phyloP scores from a whole-genome alignment of 2,888 invertebrate species.

The Actias luna region DNA sequence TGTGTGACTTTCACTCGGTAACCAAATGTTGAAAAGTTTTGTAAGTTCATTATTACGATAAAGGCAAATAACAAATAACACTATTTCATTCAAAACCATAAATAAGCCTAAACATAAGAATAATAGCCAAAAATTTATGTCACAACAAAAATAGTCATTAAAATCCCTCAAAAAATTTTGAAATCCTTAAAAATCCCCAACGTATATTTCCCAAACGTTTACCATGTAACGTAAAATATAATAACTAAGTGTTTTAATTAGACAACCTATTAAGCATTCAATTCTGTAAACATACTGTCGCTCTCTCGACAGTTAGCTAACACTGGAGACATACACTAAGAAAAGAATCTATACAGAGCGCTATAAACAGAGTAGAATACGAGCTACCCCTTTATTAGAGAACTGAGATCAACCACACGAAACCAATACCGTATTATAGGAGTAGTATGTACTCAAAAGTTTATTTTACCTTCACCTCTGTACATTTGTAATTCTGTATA shows the following conservation, averaged over 20 bases:
- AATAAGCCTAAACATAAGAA: too few relatives aligned
- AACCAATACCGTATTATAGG: constrained; percentile 13
- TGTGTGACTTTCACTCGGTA: too few relatives aligned
- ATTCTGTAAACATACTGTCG: neutral
- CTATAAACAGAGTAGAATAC: constrained; percentile 15
- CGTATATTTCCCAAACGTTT: neutral
- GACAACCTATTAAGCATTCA: neutral
- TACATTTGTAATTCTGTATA: neutral
- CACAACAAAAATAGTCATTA: too few relatives aligned
- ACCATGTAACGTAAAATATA: too few relatives aligned
- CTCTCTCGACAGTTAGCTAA: neutral
- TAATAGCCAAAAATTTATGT: too few relatives aligned
- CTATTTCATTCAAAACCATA: too few relatives aligned
- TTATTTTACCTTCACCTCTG: neutral
- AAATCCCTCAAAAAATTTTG: too few relatives aligned
- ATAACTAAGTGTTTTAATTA: neutral
- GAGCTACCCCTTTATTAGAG: constrained; percentile 17
- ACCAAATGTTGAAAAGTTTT: too few relatives aligned
- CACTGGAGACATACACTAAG: neutral
- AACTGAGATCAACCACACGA: constrained; percentile 12
- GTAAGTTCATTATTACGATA: too few relatives aligned
- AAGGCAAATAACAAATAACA: too few relatives aligned
- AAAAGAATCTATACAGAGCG: neutral
- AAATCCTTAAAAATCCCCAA: neutral
- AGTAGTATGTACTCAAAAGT: constrained; percentile 8